Evolutionary conservation across 2,888 invertebrate species (phyloP), one percentile per base, ranked within the genome.

Genomic region (Lepeophtheirus nordmannii): DNA sequence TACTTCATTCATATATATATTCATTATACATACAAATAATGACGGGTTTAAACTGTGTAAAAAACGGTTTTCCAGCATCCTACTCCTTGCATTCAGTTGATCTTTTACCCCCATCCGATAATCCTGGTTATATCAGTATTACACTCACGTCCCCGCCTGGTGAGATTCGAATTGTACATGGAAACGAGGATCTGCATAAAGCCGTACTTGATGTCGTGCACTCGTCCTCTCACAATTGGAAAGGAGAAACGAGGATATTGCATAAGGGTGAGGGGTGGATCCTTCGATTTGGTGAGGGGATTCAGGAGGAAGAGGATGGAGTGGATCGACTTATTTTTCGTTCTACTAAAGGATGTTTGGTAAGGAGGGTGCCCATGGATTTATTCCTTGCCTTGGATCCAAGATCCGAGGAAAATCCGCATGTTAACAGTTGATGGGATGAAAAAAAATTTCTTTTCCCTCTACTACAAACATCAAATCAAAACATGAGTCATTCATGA

Each of bases 121-220:
- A 17, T 8, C 53, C 53, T 17, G 53, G 53, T n/a, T 46, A 46
- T 8, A 46, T 46, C 17, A 46, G 53, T 17, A 14, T 46, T 17
- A 46, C 53, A n/a, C 53, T 46, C 53, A 46, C 53, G 53, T 46
- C 53, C 17, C 53, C 53, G n/a, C 60, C 60, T 10, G 60, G 60
- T 11, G 60, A 60, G 14, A 38, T 60, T 10, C 30, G 60, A 14
- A n/a, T 60, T 3, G 60, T 60, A 23, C 60, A 60, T 23, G 60
- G 60, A 12, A 37, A 17, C n/a, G 60, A 60, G 14, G 60, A 60
- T 10, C 37, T 60, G 1, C 39, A 37, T 22, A 38, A 38, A 22
- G n/a, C 60, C 30, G 23, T 60, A 17, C 17, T 38, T 10, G 60
- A 60, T 17, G 60, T 38, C 22, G 60, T 60, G 8, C 14, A 17